Evolutionary conservation across 1,140 invertebrate genomes (phyloP).

Genomic region (Whitmania pigra): DNA sequence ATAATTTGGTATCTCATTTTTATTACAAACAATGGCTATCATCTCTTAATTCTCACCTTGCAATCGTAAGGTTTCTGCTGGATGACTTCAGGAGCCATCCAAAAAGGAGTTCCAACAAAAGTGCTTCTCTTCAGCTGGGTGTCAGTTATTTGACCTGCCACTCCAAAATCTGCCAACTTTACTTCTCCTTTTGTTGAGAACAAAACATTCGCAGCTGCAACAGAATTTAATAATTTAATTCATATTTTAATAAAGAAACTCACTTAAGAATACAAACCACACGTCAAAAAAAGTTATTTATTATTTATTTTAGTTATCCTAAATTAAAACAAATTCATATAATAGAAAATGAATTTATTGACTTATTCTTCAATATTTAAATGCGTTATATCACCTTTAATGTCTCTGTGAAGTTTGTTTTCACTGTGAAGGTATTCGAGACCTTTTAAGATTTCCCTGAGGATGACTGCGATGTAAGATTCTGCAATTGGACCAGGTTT

Average conservation of each 20-base stretch:
- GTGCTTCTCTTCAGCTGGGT: constrained; percentile 99
- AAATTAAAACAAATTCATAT: neutral
- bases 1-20: neutral
- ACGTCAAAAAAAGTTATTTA: too few relatives aligned
- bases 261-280: too few relatives aligned
- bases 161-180: constrained; percentile 88
- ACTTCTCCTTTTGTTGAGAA: constrained; percentile 97
- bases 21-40: too few relatives aligned
- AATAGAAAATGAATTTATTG: too few relatives aligned
- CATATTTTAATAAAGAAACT: too few relatives aligned
- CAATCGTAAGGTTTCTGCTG: constrained; percentile 98
- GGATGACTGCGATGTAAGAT: constrained; percentile 94
- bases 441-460: constrained; percentile 92
- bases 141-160: constrained; percentile 93
- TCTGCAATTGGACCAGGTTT: constrained; percentile 96
- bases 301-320: too few relatives aligned
- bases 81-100: constrained; percentile 99
- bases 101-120: constrained; percentile 97
- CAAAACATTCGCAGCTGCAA: constrained; percentile 87
- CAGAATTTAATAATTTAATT: neutral
- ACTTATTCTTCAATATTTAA: neutral
- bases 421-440: constrained; percentile 96
- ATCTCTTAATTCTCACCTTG: constrained; percentile 51
- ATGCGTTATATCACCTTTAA: constrained; percentile 63
- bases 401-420: constrained; percentile 92